phyloP scores from a whole-genome alignment of 1,140 invertebrate species.

The Chrysopa pallens region DNA sequence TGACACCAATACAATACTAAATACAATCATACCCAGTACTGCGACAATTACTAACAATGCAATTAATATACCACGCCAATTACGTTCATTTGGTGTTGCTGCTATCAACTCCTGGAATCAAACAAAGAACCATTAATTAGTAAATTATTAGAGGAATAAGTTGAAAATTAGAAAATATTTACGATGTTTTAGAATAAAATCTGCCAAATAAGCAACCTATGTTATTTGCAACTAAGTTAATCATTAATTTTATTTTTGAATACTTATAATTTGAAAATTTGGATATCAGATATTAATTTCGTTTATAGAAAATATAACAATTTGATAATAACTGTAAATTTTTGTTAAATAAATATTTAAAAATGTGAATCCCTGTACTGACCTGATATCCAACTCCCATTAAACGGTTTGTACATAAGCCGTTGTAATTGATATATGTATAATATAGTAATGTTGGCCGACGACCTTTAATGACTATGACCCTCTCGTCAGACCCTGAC shows the following conservation, averaged over 20 bases:
- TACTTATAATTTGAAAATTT: no score
- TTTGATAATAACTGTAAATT: no score
- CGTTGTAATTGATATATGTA: conserved; percentile 42
- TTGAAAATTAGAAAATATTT: no score
- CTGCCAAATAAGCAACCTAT: no score
- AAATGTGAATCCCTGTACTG: conserved; percentile 16
- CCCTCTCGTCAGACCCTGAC: conserved; percentile 54
- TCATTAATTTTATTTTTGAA: no score
- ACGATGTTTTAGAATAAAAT: no score
- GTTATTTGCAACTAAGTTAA: no score
- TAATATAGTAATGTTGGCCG: conserved; percentile 45
- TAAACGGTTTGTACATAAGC: conserved; percentile 39
- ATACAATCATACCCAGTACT: conserved; percentile 69
- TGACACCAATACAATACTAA: conserved; percentile 71
- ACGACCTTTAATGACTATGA: conserved; percentile 38
- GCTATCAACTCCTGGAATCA: conserved; percentile 56
- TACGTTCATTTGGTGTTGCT: conserved; percentile 58
- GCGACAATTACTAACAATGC: conserved; percentile 72
- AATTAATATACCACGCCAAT: conserved; percentile 82
- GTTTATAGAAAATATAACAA: no score
- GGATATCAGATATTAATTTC: no score
- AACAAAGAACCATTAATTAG: conserved; percentile 2
- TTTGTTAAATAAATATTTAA: no score
- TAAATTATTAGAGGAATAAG: no score
- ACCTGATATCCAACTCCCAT: conserved; percentile 71